Evolutionary conservation across 2,113 vertebrate genomes (phyloP).

Genomic region (Carlito syrichta): DNA sequence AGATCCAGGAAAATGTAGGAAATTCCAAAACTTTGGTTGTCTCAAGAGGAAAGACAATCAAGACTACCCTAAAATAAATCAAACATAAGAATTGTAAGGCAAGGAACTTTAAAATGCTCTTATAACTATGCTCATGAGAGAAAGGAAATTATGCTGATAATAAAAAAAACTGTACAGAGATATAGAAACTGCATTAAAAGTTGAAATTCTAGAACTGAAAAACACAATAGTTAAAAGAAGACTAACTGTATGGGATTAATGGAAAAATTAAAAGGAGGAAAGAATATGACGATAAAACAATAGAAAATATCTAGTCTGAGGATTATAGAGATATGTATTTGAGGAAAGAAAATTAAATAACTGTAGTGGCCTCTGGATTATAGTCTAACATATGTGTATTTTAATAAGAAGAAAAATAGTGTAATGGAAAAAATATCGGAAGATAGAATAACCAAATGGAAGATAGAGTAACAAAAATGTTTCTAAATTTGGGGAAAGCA

Average conservation of each 20-base stretch:
- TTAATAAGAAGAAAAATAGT: background rate
- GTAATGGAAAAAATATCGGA: background rate
- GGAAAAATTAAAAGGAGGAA: no score
- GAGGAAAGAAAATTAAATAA: background rate
- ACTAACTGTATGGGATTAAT: background rate
- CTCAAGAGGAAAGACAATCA: background rate
- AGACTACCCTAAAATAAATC: background rate
- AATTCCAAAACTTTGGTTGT: background rate
- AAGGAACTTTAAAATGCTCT: background rate
- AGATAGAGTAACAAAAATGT: no score
- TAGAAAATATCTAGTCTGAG: background rate
- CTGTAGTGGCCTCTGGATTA: background rate
- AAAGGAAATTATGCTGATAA: background rate
- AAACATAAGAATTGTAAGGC: background rate
- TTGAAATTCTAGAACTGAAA: conserved; percentile 9
- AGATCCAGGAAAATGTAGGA: background rate
- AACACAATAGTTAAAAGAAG: background rate
- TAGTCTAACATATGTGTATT: background rate
- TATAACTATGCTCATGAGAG: background rate
- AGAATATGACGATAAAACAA: background rate
- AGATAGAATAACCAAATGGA: background rate
- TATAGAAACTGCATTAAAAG: background rate
- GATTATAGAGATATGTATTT: background rate
- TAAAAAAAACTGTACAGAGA: background rate
- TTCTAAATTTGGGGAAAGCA: background rate